Base-by-base conservation (phyloP, 2,797 vertebrate species). In the Neopelma chrysocephalum region DNA sequence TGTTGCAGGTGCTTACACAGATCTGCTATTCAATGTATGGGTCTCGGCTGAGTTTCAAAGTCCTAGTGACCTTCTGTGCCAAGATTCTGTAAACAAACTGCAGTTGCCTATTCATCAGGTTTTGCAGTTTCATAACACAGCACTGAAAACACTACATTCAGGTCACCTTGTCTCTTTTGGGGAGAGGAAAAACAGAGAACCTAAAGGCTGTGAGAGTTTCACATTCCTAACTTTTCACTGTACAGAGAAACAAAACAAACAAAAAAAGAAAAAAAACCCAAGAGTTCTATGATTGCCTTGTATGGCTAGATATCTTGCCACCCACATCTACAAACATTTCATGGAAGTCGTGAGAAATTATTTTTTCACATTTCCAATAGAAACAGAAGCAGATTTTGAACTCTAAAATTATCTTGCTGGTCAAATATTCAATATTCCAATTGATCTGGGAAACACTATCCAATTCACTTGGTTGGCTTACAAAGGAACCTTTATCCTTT, bases 341-440 rank as follows among this genome's bases (percentile, higher is more conserved):
- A 71, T 5, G 3, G 22, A 82, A 85, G 11, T 26, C 8, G 3
- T 27, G 29, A 82, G 40, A 76, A 90, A 87, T 66, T 15, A 45
- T 4, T 61, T 90, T 69, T 79, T 71, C 47, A 48, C 15, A 23
- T 92, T 89, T 92, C 54, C 34, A 38, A 13, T n/a, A 53, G 27
- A 22, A 92, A 57, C 20, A 68, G 40, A 92, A 90, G 7, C 5
- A 50, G 32, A 60, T 82, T 84, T 92, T 56, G n/a, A 80, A 62
- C 11, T 64, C 40, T 51, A 12, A 62, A 85, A 80, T 31, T 21
- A 36, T 29, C 56, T 81, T 77, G 3, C 10, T 38, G 9, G 53
- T 81, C 56, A 91, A 57, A 22, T 19, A 56, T 19, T 57, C 25
- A 15, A 1, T 11, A 7, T 84, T 75, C 10, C 26, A 76, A 5